These are phyloP conservation scores for Catocala fraxini DNA, from an alignment of 2,888 invertebrate species.

Conservation along the genomic window DNA sequence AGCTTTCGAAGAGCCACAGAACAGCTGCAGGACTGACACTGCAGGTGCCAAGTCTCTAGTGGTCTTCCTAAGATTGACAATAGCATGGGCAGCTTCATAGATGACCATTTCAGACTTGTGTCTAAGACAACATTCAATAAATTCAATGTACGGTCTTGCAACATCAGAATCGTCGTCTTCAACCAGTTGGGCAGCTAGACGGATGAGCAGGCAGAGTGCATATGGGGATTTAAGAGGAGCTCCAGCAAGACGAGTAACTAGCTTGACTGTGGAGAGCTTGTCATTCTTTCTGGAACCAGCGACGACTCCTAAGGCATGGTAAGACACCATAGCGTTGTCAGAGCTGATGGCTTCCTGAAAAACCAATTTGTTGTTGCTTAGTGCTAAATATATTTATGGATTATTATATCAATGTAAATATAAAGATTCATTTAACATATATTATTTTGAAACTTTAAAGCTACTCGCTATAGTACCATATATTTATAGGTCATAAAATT, in stretches of 20 bases:
- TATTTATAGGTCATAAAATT: no score
- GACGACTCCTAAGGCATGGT: conserved; percentile 98
- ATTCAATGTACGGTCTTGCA: conserved; percentile 94
- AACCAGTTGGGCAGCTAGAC: conserved; percentile 97
- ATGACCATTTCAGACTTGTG: conserved; percentile 99
- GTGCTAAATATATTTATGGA: no score
- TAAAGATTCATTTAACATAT: no score
- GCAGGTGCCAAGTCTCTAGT: conserved; percentile 97
- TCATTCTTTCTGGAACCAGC: conserved; percentile 98
- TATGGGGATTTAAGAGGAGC: conserved; percentile 97
- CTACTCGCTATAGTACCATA: no score
- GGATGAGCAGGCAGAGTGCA: conserved; percentile 97
- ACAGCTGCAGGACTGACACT: conserved; percentile 98
- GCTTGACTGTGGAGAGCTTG: conserved; percentile 97
- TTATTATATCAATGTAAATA: no score
- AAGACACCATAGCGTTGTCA: conserved; percentile 95
- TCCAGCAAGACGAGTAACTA: conserved; percentile 96
- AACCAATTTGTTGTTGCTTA: not conserved
- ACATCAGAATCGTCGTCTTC: conserved; percentile 94
- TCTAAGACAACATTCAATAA: conserved; percentile 97
- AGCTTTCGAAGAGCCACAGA: conserved; percentile 99
- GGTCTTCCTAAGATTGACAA: conserved; percentile 96
- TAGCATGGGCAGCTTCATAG: conserved; percentile 99
- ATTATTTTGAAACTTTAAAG: no score
- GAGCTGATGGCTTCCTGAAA: conserved; percentile 83